These are phyloP conservation scores for Taurulus bubalis DNA, from an alignment of 2,113 vertebrate genomes.

Conservation along the genomic window DNA sequence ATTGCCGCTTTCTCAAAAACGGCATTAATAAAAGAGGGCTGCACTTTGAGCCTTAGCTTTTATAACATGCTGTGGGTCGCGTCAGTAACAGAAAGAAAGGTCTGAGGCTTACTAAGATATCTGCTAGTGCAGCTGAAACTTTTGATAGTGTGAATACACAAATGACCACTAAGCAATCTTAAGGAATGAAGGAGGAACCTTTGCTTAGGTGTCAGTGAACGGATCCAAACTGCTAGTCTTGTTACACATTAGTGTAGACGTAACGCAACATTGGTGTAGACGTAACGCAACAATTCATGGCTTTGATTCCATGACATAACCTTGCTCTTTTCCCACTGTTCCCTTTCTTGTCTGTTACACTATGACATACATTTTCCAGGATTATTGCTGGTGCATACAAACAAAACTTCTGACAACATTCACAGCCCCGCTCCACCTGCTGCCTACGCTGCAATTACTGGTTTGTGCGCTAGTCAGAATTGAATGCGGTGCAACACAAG, in stretches of 20 bases:
- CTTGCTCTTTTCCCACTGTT: neutral
- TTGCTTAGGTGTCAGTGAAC: neutral
- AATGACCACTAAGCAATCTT: neutral
- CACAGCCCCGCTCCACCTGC: slow-evolving; percentile 14
- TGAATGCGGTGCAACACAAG: neutral
- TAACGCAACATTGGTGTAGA: neutral
- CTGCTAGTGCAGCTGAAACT: neutral
- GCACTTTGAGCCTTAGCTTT: neutral
- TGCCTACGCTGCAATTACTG: neutral
- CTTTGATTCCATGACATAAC: neutral
- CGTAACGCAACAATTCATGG: neutral
- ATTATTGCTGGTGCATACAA: neutral
- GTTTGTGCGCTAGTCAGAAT: neutral
- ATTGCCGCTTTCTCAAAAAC: slow-evolving; percentile 6
- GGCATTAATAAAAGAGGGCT: slow-evolving; percentile 2
- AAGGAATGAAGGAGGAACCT: neutral
- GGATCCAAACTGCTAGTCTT: neutral
- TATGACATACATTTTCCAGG: neutral
- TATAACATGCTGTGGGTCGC: neutral
- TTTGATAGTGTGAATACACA: neutral
- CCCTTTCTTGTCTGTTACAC: neutral
- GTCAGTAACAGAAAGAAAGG: slow-evolving; percentile 8
- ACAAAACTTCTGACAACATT: slow-evolving; percentile 1
- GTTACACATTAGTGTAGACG: neutral
- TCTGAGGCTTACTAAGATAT: neutral